Evolutionary conservation across 2,113 vertebrate genomes (phyloP), one percentile per base, ranked within the genome.

Genomic region (Chaetura pelagica): DNA sequence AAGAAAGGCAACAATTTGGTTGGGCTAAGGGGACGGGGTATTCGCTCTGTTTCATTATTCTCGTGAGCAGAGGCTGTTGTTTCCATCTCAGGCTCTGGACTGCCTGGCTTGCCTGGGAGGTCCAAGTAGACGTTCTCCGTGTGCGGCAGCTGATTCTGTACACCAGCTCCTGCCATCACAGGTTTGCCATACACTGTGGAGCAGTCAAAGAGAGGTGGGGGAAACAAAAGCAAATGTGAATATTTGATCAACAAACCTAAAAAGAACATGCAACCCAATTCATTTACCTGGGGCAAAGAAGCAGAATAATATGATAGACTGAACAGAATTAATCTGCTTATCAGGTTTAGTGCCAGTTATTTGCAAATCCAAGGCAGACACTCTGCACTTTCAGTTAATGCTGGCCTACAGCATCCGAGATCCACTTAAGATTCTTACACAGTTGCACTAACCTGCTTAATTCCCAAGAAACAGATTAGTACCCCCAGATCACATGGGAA

Each of bases 1-100:
- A 99, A 94, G 97, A 99, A 99, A 11, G 99, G 99, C 82, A 99
- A 98, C 72, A 99, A 94, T 72, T 99, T 99, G 88, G 99, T 99
- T 0, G 99, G 99, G 96, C 99, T 99, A 15, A 99, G 99, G 2
- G 99, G 99, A 15, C 99, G 98, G 8, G 99, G 99, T 32, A 98
- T 99, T n/a, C 99, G 97, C 81, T 99, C 99, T 0, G 98, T 95
- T 94, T 99, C 99, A 0, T 97, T 94, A 89, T 94, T 96, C 91
- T 99, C 99, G 0, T 91, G 92, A 30, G 73, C 86, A 1, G 96
- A 97, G 44, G 97, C 55, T 32, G 71, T 69, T 5, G 96, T 66
- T 92, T 97, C 90, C n/a, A 77, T 67, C 61, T 99, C 99, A 0
- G 93, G 94, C 44, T 99, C 99, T 0, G 94, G 97, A 15, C 97